Percentiles rank a stretch among this genome's conserved stretches.
phyloP scores from a whole-genome alignment of 2,888 invertebrate species.

The Cryptus armator region DNA sequence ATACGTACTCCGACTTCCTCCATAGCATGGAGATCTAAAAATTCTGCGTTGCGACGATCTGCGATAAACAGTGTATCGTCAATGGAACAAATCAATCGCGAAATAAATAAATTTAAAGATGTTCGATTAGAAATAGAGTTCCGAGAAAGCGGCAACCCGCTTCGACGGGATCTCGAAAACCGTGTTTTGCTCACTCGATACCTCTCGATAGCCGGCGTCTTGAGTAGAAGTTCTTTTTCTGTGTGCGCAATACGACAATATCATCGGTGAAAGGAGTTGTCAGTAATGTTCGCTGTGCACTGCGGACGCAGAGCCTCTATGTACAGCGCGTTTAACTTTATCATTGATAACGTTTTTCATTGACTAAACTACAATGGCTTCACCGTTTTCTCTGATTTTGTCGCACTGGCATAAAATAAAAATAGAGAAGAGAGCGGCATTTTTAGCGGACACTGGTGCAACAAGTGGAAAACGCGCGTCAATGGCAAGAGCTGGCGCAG shows the following conservation, averaged over 20 bases:
- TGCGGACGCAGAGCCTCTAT: too few species aligned
- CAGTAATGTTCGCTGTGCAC: too few species aligned
- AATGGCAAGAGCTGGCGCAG: too few species aligned
- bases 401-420: too few species aligned
- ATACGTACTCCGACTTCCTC: constrained; percentile 35
- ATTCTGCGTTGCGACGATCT: not conserved
- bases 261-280: not conserved
- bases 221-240: not conserved
- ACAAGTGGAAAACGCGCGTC: too few species aligned
- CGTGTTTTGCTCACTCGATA: not conserved
- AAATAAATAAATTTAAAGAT: not conserved
- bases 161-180: not conserved
- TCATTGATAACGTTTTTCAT: too few species aligned
- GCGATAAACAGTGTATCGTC: not conserved
- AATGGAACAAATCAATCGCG: not conserved
- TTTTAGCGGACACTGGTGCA: too few species aligned
- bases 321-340: too few species aligned
- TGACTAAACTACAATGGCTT: too few species aligned
- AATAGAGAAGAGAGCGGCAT: too few species aligned
- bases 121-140: not conserved
- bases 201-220: not conserved
- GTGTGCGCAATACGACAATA: not conserved
- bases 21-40: not conserved
- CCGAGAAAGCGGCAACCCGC: not conserved
- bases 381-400: too few species aligned